Evolutionary conservation across 2,797 vertebrate genomes (phyloP).

Genomic region (Manis crassicaudata): DNA sequence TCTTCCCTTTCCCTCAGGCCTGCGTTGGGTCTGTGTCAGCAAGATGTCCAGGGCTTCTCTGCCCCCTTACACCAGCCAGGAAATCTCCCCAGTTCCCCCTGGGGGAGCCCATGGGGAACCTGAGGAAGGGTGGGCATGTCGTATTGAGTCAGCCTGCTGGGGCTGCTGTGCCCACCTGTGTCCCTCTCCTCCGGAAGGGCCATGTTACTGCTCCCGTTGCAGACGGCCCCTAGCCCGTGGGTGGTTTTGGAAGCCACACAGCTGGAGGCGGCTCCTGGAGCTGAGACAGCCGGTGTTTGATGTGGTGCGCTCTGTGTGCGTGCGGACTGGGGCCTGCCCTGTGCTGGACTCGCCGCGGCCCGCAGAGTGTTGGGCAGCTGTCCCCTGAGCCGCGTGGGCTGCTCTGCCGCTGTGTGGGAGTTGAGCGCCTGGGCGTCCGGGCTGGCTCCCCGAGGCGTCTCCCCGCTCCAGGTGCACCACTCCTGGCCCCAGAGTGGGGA

Average conservation of each 20-base stretch:
- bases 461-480: background rate
- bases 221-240: background rate
- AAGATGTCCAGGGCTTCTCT: background rate
- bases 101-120: background rate
- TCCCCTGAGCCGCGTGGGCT: background rate
- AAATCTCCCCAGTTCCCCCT: background rate
- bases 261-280: background rate
- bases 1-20: background rate
- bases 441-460: background rate
- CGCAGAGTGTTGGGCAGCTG: background rate
- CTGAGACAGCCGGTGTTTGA: background rate
- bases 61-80: background rate
- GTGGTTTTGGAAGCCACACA: background rate
- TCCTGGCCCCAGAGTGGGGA: background rate
- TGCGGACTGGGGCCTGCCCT: background rate
- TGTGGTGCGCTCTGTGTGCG: accelerated
- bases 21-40: background rate
- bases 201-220: background rate
- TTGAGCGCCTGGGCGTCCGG: too few relatives aligned
- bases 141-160: background rate
- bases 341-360: background rate
- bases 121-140: background rate
- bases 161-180: too few relatives aligned
- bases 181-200: background rate
- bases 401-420: background rate